Evolutionary conservation across 1,140 invertebrate genomes (phyloP), one percentile per base, ranked within the genome.

Genomic region (Diorhabda sublineata): DNA sequence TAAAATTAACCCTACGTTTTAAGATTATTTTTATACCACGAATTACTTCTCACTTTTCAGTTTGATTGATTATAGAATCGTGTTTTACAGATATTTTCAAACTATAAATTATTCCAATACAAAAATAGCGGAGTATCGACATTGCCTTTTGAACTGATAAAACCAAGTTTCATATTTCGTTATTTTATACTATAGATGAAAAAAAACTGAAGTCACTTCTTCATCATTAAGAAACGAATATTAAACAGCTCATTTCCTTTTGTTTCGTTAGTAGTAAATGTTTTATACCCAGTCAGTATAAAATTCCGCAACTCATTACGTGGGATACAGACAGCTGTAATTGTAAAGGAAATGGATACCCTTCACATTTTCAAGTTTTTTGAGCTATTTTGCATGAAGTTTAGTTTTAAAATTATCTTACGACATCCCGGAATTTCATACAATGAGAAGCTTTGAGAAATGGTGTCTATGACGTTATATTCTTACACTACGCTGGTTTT

Each of bases 251-350:
- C 47, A 52, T 52, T 52, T 8, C n/a, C 47, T 52, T 52, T 52
- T 52, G 47, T 52, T 52, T 52, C 47, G 47, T 52, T 52, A 52
- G 47, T 8, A 52, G 47, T 52, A 52, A 52, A 52, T n/a, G 47
- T 52, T 52, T 8, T 52, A 52, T n/a, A 8, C n/a, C n/a, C 47
- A 52, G n/a, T 8, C 47, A 52, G n/a, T 52, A 52, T 61, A 61
- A 61, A 61, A n/a, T 61, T 61, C 42, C 59, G 42, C 42, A 61
- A 61, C 59, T 61, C 59, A 61, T 61, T 61, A 43, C 59, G 9
- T 61, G 26, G 59, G 42, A 41, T 61, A 61, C 9, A 61, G 9
- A 61, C 26, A 61, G 59, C 59, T 43, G 42, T 43, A 42, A 42
- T 42, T 61, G 26, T 43, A 61, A 41, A 61, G 59, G 59, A 61